These are phyloP conservation scores for Leucoraja ocellata DNA, from an alignment of 2,797 vertebrate species.

Conservation along the genomic window DNA sequence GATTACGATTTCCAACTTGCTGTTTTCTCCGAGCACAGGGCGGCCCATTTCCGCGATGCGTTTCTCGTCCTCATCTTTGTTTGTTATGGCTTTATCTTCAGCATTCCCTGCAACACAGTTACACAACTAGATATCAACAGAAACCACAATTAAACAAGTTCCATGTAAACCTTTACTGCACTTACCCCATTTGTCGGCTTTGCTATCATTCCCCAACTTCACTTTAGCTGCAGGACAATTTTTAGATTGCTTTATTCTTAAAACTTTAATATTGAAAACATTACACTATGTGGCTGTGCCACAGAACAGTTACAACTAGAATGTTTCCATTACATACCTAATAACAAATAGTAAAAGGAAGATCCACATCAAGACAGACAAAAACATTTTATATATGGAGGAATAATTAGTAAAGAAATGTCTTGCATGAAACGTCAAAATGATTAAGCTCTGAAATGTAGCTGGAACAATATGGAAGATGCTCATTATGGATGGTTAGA, in stretches of 20 bases:
- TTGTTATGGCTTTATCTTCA: constrained; percentile 66
- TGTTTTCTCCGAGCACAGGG: constrained; percentile 78
- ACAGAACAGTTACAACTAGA: neutral
- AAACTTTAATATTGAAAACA: neutral
- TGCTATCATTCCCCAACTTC: neutral
- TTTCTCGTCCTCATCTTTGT: constrained; percentile 79
- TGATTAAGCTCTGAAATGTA: constrained; percentile 23
- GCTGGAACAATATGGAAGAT: constrained; percentile 33
- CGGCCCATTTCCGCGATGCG: constrained; percentile 82
- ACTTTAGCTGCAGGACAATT: neutral
- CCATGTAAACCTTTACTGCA: neutral
- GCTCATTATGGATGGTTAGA: neutral
- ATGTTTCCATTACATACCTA: neutral
- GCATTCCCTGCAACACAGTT: constrained; percentile 66
- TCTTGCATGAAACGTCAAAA: neutral
- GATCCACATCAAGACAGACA: constrained; percentile 11
- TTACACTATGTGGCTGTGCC: neutral
- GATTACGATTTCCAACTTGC: constrained; percentile 78
- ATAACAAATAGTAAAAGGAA: constrained; percentile 8
- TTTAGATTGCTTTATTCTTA: neutral
- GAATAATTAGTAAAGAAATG: constrained; percentile 32
- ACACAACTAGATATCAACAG: constrained; percentile 23
- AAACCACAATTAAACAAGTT: neutral
- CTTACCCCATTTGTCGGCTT: neutral
- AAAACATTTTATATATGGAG: constrained; percentile 5